Evolutionary conservation across 2,797 vertebrate genomes (phyloP).

Genomic region (Melanotaenia boesemani): DNA sequence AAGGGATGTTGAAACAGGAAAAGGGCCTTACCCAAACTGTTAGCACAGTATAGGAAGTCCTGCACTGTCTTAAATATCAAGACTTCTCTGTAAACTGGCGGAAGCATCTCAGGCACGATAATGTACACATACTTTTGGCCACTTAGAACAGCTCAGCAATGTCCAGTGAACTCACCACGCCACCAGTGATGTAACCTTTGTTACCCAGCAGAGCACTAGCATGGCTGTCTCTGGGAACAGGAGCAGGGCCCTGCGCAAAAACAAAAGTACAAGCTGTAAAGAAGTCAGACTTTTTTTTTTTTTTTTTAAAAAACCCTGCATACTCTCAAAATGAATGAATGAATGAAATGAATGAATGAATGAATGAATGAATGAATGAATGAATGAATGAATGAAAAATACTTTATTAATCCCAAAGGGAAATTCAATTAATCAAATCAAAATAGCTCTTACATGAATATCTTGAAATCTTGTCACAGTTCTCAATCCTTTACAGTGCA

Average conservation of each 20-base stretch:
- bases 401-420: too few relatives aligned
- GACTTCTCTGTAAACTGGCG: not conserved
- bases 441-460: not conserved
- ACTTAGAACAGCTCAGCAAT: not conserved
- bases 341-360: too few relatives aligned
- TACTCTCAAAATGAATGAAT: too few relatives aligned
- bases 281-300: too few relatives aligned
- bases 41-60: constrained; percentile 4
- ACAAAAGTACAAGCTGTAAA: not conserved
- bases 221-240: constrained; percentile 90
- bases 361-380: too few relatives aligned
- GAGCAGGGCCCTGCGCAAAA: constrained; percentile 84
- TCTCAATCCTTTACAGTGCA: not conserved
- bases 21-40: constrained; percentile 44
- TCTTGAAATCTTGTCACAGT: not conserved
- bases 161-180: constrained; percentile 85
- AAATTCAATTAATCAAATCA: too few relatives aligned
- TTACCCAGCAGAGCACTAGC: constrained; percentile 88
- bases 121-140: not conserved
- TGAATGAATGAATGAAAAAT: too few relatives aligned
- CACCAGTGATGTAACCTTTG: constrained; percentile 93
- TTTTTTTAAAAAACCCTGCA: not conserved
- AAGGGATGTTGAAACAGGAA: constrained; percentile 64
- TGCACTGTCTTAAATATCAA: constrained; percentile 23
- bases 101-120: not conserved